Conservation (phyloP, 2,888 invertebrate species). For the Sphecodes monilicornis region DNA sequence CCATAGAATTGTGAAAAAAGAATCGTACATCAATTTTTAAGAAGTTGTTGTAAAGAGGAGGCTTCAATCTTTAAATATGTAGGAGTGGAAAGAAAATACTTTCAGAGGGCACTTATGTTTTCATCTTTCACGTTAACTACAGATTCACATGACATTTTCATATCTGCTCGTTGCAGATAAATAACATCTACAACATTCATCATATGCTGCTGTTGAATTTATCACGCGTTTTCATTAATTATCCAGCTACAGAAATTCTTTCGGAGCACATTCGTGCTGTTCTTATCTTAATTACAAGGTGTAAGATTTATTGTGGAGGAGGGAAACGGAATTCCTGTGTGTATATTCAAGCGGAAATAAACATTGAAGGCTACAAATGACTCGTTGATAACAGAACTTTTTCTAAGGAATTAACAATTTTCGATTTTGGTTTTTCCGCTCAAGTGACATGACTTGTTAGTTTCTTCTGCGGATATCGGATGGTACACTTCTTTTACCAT, state of each 20-base stretch:
- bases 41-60: too few species aligned
- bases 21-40: too few species aligned
- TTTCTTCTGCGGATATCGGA: constrained; percentile 24
- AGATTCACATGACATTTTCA: constrained; percentile 14
- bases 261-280: constrained; percentile 37
- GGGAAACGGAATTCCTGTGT: constrained; percentile 31
- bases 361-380: not conserved
- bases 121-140: constrained; percentile 31
- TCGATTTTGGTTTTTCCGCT: not conserved
- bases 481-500: not conserved
- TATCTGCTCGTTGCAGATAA: constrained; percentile 24
- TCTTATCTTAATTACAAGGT: constrained; percentile 54
- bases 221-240: constrained; percentile 48
- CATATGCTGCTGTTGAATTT: constrained; percentile 28
- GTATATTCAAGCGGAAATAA: constrained; percentile 42
- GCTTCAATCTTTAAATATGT: too few species aligned
- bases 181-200: constrained; percentile 28
- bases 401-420: constrained; percentile 26
- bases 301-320: constrained; percentile 39
- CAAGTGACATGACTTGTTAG: not conserved
- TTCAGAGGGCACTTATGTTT: not conserved
- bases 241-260: constrained; percentile 44
- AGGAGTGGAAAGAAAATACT: not conserved
- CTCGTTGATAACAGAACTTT: constrained; percentile 32
- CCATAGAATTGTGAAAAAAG: too few species aligned